A percentile compares a stretch with the other conserved stretches of the same genome.
Conservation (phyloP, 2,888 invertebrate species). For the Platycheirus rosarum region DNA sequence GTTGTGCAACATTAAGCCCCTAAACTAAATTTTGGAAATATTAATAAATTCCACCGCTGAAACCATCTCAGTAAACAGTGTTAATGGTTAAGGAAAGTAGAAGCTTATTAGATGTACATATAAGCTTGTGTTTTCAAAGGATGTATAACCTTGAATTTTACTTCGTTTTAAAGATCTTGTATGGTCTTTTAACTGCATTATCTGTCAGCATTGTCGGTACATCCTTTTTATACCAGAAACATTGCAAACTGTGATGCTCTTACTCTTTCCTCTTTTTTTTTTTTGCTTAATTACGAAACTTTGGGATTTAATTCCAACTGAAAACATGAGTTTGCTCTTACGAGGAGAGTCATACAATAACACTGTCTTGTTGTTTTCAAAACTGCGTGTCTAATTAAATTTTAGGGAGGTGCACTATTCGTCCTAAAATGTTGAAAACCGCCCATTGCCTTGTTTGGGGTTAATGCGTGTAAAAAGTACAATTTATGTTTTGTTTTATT, state of each 20-base stretch:
- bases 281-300: conserved; percentile 49
- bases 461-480: neutral
- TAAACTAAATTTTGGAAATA: conserved; percentile 43
- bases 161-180: too few species aligned
- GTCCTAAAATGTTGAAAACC: neutral
- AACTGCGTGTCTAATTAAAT: conserved; percentile 37
- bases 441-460: neutral
- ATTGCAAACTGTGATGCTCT: too few species aligned
- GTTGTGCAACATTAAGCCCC: conserved; percentile 48
- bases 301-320: conserved; percentile 8
- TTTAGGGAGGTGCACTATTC: conserved; percentile 3
- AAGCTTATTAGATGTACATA: too few species aligned
- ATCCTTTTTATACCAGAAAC: too few species aligned
- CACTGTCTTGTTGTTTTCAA: conserved; percentile 10
- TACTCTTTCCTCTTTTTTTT: too few species aligned
- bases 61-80: too few species aligned
- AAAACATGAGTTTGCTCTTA: conserved; percentile 63
- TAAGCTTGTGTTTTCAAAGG: too few species aligned
- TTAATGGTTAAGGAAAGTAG: too few species aligned
- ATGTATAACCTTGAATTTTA: too few species aligned
- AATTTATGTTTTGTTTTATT: neutral
- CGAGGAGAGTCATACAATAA: conserved; percentile 11
- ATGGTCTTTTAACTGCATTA: too few species aligned
- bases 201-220: too few species aligned
- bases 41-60: too few species aligned